Base-by-base conservation (phyloP, 2,888 invertebrate genomes). In the Ectropis crepuscularia region DNA sequence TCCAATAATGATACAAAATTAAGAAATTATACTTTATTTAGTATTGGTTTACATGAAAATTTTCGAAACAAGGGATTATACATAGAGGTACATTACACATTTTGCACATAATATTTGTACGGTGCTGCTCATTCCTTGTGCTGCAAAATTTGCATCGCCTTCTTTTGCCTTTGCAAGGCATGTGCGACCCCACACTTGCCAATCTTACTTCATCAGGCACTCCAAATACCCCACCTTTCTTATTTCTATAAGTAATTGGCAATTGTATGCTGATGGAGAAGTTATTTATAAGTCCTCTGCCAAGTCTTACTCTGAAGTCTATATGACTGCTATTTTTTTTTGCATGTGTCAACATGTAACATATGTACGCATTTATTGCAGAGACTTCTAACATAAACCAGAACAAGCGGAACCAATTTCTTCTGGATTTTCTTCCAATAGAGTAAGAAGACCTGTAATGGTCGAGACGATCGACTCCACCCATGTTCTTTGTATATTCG, bases 331-430 rank as follows among this genome's bases (percentile, higher is more conserved):
- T 55, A 36, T 45, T 55, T 28, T 37, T 10, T 11, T 45, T 55
- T 43, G 6, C 37, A 49, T 49, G 37, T 49, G n/a, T 49, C 37
- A 38, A 38, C 38, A 38, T 49, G 53, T 66, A 66, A 39, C 60
- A 38, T 49, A 63, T 67, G 46, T 61, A 67, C 5, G 63, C 47
- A 61, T 67, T 67, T 45, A 63, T 63, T 10, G 60, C 42, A 53
- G 63, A 57, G 41, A 57, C 47, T 48, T 62, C 62, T 41, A 62
- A 48, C 28, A 62, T 41, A 48, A 62, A 62, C 57, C 53, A 62
- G 53, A 62, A 62, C 42, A 62, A 42, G 41, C 62, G 51, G 43
- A 53, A 50, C n/a, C n/a, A n/a, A n/a, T n/a, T n/a, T n/a, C n/a
- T n/a, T n/a, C n/a, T n/a, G n/a, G n/a, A n/a, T n/a, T n/a, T n/a